Percentiles rank a stretch among this genome's conserved stretches.
These are phyloP conservation scores for Osedax fenrisi DNA, from an alignment of 2,888 invertebrate species.

Conservation along the genomic window DNA sequence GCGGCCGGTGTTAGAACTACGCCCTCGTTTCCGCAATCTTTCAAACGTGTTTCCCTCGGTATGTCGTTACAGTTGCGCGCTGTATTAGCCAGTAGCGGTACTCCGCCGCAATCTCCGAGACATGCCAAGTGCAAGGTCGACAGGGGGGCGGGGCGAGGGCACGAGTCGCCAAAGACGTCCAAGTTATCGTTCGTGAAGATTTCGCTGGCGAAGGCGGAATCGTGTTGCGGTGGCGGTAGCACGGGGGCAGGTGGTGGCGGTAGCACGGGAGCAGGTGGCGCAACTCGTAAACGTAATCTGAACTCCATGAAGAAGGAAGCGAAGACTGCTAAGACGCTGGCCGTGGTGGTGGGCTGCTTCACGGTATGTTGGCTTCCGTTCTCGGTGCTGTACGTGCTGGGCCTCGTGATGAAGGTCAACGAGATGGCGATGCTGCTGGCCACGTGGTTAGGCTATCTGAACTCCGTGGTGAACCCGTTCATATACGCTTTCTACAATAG, in stretches of 20 bases:
- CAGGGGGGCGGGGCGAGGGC: no score
- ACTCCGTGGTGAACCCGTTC: conserved; percentile 77
- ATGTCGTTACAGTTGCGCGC: no score
- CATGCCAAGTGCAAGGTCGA: no score
- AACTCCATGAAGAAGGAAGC: conserved; percentile 59
- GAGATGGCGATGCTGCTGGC: conserved; percentile 60
- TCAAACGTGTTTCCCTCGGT: no score
- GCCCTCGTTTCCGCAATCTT: no score
- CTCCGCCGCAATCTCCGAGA: no score
- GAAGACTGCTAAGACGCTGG: conserved; percentile 74
- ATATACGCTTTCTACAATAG: conserved; percentile 80
- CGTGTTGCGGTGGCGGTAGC: background rate
- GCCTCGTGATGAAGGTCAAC: conserved; percentile 53
- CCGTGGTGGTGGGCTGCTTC: conserved; percentile 74
- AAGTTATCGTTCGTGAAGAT: no score
- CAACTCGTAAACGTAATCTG: no score
- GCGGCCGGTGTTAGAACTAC: no score
- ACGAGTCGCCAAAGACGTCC: no score
- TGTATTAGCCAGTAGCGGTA: no score
- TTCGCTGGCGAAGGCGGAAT: background rate
- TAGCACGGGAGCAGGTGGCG: background rate
- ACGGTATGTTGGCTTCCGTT: conserved; percentile 79
- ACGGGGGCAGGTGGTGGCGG: background rate
- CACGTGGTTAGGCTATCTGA: conserved; percentile 78
- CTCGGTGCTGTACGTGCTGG: conserved; percentile 67